Evolutionary conservation across 2,888 invertebrate genomes (phyloP).

Genomic region (Eristalinus sepulchralis): DNA sequence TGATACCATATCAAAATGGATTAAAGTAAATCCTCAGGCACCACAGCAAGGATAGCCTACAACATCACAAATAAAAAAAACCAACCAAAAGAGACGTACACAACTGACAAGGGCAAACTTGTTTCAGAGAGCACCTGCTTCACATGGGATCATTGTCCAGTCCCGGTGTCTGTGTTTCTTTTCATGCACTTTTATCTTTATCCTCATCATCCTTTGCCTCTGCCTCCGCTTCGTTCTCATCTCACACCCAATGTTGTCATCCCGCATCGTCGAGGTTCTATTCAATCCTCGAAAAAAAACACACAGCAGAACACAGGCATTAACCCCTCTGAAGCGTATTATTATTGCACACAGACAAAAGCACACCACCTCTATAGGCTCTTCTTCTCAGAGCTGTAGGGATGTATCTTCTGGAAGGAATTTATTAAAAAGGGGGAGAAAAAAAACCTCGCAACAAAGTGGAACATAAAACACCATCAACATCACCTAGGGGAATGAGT

Average conservation of each 20-base stretch:
- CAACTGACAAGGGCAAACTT: conserved; percentile 42
- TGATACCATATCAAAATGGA: conserved; percentile 64
- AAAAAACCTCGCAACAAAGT: conserved; percentile 64
- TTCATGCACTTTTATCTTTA: conserved; percentile 62
- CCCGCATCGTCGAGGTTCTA: conserved; percentile 51
- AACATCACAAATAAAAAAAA: conserved; percentile 2
- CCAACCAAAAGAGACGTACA: not conserved
- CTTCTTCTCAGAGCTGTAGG: not conserved
- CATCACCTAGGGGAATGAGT: conserved; percentile 56
- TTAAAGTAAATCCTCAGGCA: conserved; percentile 47
- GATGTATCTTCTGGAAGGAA: conserved; percentile 39
- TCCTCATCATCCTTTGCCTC: conserved; percentile 40
- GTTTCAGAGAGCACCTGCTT: conserved; percentile 65
- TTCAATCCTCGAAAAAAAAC: conserved; percentile 56
- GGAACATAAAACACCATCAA: conserved; percentile 69
- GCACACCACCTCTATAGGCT: not conserved
- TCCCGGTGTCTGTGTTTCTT: conserved; percentile 9
- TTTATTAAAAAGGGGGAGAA: conserved; percentile 34
- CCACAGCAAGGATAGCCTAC: not conserved
- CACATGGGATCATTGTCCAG: conserved; percentile 68
- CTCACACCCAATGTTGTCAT: conserved; percentile 16
- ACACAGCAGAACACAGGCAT: conserved; percentile 40
- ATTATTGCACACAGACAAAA: conserved; percentile 35
- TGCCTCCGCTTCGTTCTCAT: not conserved
- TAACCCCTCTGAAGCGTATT: conserved; percentile 65